Base-by-base conservation (phyloP, 1,140 invertebrate species). In the Papilio polyxenes region DNA sequence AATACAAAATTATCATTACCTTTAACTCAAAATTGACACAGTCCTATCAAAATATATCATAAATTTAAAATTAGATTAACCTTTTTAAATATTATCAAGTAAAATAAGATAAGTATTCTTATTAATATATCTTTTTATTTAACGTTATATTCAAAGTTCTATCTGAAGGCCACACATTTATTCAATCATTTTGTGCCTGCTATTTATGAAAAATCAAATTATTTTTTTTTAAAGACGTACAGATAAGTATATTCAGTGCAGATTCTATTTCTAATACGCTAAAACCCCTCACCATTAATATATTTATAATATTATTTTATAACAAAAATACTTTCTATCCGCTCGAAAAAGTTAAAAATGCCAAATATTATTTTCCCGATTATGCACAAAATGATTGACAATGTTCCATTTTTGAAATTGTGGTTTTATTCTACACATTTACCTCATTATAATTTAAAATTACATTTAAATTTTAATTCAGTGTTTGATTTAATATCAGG, bases 361-460 rank as follows among this genome's bases (percentile, higher is more conserved):
- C 15, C 49, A 56, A n/a, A 56, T 4, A 7, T 6, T 6, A 56
- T 15, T n/a, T 56, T 56, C 6, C 15, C 2, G 23, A 31, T 31
- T 4, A 15, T 72, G 65, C 65, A 72, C 65, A 72, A 72, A 72
- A 72, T 72, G 65, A 72, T 72, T 72, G 65, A 65, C 20, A 5
- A 13, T 37, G 20, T 72, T 72, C 8, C 8, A 72, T 6, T 15
- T 37, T 15, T 23, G n/a, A 20, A 59, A 59, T 59, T 56, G 4
- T 65, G 20, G 23, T 11, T 37, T 40, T 40, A 40, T 37, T 6
- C 23, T 37, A 69, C 11, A 15, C 13, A 40, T 10, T 9, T 72
- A 37, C 31, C 65, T 37, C 65, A 72, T 37, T 37, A 37, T 72
- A 72, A 37, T 15, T 72, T 72, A 72, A 40, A 37, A 72, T 72